phyloP scores from a whole-genome alignment of 2,888 invertebrate species.

The Lathronympha strigana region DNA sequence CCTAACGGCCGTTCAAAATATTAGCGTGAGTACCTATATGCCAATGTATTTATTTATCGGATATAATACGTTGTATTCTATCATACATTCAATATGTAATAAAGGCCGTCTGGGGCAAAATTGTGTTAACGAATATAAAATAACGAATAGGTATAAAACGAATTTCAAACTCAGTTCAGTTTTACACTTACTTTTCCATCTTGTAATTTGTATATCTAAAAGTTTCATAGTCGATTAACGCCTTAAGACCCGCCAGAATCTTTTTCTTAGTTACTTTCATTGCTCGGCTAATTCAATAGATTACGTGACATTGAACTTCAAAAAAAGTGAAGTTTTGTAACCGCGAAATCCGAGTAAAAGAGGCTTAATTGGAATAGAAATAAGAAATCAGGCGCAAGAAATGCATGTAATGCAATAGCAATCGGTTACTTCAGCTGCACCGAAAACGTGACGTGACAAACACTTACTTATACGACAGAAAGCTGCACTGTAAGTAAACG shows the following conservation, averaged over 20 bases:
- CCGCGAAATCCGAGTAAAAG: background rate
- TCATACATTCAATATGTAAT: too few relatives aligned
- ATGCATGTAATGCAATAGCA: background rate
- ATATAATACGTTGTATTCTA: too few relatives aligned
- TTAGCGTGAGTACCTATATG: too few relatives aligned
- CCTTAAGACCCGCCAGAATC: background rate
- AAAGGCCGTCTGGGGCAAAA: too few relatives aligned
- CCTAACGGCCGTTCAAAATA: too few relatives aligned
- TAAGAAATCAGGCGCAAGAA: background rate
- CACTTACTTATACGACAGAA: background rate
- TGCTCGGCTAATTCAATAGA: conserved; percentile 6
- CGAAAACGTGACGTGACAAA: conserved; percentile 5
- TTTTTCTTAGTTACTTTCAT: background rate
- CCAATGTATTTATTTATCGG: too few relatives aligned
- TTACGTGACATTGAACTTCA: background rate
- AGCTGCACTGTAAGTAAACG: background rate
- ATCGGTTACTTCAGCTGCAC: background rate
- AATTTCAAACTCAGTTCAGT: too few relatives aligned
- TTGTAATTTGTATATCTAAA: too few relatives aligned
- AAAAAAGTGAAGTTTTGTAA: conserved; percentile 7
- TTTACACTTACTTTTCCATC: too few relatives aligned
- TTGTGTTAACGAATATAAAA: too few relatives aligned
- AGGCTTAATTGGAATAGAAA: conserved; percentile 10
- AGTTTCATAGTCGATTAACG: background rate
- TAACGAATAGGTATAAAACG: too few relatives aligned